A percentile compares a stretch with the other conserved stretches of the same genome.
Conservation (phyloP, 2,797 vertebrate genomes). For the Salarias fasciatus region DNA sequence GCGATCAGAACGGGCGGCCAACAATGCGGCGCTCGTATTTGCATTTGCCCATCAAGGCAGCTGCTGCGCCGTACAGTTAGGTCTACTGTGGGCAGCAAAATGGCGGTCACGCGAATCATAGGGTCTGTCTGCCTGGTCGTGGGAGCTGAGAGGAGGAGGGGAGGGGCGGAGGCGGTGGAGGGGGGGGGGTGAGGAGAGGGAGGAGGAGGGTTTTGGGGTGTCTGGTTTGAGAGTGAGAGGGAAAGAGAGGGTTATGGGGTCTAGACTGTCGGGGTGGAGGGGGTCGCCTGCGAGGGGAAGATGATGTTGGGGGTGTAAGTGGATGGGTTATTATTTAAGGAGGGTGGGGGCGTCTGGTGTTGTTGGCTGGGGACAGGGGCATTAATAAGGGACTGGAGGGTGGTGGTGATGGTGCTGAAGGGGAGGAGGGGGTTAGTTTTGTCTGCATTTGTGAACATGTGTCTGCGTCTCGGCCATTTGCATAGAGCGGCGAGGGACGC, state of each 20-base stretch:
- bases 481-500: constrained; percentile 74
- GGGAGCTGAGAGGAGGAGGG: constrained; percentile 60
- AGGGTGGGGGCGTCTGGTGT: constrained; percentile 73
- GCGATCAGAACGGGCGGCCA: constrained; percentile 42
- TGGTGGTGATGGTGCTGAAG: constrained; percentile 20
- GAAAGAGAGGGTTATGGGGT: constrained; percentile 64
- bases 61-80: constrained; percentile 72
- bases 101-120: constrained; percentile 77
- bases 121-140: constrained; percentile 68
- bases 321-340: constrained; percentile 77
- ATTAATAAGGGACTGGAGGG: constrained; percentile 71
- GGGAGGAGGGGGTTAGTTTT: constrained; percentile 51
- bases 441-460: constrained; percentile 77
- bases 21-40: constrained; percentile 66
- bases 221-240: constrained; percentile 64
- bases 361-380: constrained; percentile 48
- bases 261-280: constrained; percentile 61
- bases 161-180: neutral
- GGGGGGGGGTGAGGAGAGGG: neutral
- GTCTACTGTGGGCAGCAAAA: constrained; percentile 74
- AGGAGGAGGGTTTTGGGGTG: constrained; percentile 49
- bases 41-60: constrained; percentile 73
- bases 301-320: constrained; percentile 54
- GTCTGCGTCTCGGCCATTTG: constrained; percentile 75
- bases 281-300: constrained; percentile 42